phyloP scores from a whole-genome alignment of 2,113 vertebrate genomes.

The Bufo gargarizans region DNA sequence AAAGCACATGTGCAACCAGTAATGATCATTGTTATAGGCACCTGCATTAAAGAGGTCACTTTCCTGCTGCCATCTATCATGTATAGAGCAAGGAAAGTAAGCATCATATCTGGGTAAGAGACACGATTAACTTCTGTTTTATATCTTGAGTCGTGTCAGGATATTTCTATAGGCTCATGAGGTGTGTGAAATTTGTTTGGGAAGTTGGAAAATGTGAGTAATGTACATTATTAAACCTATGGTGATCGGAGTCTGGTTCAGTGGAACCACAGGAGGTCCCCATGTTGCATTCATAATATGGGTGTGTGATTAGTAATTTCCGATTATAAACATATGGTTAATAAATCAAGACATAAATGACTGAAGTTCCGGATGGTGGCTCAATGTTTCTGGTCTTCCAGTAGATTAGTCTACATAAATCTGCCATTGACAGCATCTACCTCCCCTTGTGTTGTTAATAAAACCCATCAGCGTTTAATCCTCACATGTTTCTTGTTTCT shows the following conservation, averaged over 20 bases:
- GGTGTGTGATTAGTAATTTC: not conserved
- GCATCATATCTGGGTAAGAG: not conserved
- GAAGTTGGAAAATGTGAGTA: not conserved
- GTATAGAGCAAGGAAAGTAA: not conserved
- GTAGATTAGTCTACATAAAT: not conserved
- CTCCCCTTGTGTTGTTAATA: not conserved
- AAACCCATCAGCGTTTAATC: not conserved
- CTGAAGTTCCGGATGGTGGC: not conserved
- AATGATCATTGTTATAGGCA: constrained; percentile 18
- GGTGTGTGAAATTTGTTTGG: not conserved
- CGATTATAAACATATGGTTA: not conserved
- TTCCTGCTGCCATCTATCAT: constrained; percentile 7
- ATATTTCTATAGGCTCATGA: not conserved
- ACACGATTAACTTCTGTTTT: not conserved
- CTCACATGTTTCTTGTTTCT: constrained; percentile 15
- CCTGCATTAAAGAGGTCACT: constrained; percentile 15
- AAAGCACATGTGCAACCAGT: not conserved
- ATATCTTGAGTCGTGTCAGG: not conserved
- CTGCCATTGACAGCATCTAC: not conserved
- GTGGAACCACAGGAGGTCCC: not conserved
- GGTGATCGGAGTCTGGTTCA: not conserved
- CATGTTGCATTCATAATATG: not conserved
- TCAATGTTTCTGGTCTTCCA: not conserved
- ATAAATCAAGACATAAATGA: not conserved
- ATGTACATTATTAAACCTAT: not conserved